Base-by-base conservation (phyloP, 2,797 vertebrate species). In the Lepilemur ruficaudatus region DNA sequence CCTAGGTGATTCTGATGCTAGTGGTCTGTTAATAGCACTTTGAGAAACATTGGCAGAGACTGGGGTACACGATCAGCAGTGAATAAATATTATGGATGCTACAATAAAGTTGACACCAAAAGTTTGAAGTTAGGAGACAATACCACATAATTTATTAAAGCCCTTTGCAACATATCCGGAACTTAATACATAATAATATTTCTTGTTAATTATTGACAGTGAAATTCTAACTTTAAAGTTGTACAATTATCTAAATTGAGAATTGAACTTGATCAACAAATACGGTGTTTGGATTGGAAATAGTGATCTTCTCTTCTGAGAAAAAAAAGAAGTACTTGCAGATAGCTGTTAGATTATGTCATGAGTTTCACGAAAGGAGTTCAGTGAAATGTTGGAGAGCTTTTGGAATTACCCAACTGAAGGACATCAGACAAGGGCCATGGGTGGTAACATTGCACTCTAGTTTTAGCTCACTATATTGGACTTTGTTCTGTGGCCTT, bases 401-500 rank as follows among this genome's bases (percentile, higher is more conserved):
- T 50, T 9, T 86, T 89, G 52, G n/a, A 61, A 41, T 13, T 14
- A 69, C 35, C 46, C 23, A 80, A 46, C 7, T 38, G 38, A 86
- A 93, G 85, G 79, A 35, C 9, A 13, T 52, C 79, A 55, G 17
- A 57, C 30, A 57, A 20, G 32, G 25, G 2, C 75, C 41, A 38
- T n/a, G 38, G 38, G 3, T 14, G n/a, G 5, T 14, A 7, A 57
- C 22, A 8, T 50, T 57, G 30, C 30, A 43, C 12, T 86, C 23
- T 43, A 73, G n/a, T 41, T 23, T 8, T 46, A 70, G 52, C 14
- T 88, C 63, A 85, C 38, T 20, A 10, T 70, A 7, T 43, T 48
- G 32, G 22, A 91, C 32, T 20, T 94, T 75, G 15, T 35, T 96
- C 85, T 95, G 43, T 50, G 57, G 38, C 43, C 78, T 94, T 89